These are phyloP conservation scores for Chiloscyllium plagiosum DNA, from an alignment of 2,113 vertebrate genomes.

Conservation along the genomic window DNA sequence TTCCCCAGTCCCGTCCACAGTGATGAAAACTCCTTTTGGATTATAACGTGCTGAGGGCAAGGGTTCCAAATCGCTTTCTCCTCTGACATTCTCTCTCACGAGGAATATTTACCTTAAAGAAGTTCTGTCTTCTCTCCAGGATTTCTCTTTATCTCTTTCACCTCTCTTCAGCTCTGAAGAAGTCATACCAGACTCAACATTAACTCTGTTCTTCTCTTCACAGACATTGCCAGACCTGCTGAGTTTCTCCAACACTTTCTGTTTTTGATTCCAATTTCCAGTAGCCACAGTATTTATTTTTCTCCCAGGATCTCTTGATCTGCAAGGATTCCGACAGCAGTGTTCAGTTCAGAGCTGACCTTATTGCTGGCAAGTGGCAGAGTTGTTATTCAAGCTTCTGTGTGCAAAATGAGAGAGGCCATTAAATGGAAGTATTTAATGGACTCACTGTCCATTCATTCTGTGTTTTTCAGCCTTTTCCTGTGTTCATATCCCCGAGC, in stretches of 20 bases:
- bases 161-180: too few relatives aligned
- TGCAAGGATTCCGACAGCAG: not conserved
- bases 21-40: too few relatives aligned
- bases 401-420: not conserved
- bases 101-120: too few relatives aligned
- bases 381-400: not conserved
- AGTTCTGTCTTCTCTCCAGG: too few relatives aligned
- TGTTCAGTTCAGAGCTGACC: not conserved
- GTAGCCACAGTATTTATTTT: too few relatives aligned
- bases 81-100: not conserved
- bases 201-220: too few relatives aligned
- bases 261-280: too few relatives aligned
- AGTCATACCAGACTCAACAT: too few relatives aligned
- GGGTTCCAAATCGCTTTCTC: not conserved
- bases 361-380: not conserved
- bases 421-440: not conserved
- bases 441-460: not conserved
- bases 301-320: not conserved
- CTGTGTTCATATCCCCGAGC: not conserved
- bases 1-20: not conserved
- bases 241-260: too few relatives aligned
- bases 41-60: too few relatives aligned
- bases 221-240: too few relatives aligned
- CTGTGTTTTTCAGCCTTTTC: not conserved
- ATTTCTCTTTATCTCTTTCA: too few relatives aligned